phyloP scores from a whole-genome alignment of 2,113 vertebrate species.

The Daubentonia madagascariensis region DNA sequence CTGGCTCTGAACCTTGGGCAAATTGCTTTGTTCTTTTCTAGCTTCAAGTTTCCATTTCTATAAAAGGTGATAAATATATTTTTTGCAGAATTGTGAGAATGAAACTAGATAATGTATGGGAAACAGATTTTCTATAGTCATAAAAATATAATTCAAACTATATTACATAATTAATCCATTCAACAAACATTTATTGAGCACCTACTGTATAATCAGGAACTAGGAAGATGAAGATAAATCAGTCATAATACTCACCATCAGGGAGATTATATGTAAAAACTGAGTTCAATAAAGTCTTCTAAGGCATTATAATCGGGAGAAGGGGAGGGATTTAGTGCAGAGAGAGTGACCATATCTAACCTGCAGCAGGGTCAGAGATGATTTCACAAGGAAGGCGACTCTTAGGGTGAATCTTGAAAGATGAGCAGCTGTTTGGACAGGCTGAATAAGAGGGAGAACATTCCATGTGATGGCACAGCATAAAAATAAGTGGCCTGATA shows the following conservation, averaged over 20 bases:
- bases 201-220: neutral
- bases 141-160: neutral
- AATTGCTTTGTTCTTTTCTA: constrained; percentile 21
- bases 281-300: constrained; percentile 2
- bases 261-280: neutral
- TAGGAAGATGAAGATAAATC: neutral
- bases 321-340: neutral
- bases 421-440: constrained; percentile 10
- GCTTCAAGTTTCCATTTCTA: neutral
- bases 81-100: neutral
- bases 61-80: neutral
- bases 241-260: neutral
- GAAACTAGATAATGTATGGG: neutral
- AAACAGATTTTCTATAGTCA: neutral
- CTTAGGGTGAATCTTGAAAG: constrained; percentile 22
- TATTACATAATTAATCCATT: neutral
- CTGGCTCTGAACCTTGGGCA: neutral
- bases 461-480: neutral
- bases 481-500: neutral
- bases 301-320: neutral
- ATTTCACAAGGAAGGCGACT: constrained; percentile 1
- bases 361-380: neutral
- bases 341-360: neutral
- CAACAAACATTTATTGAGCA: neutral
- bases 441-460: constrained; percentile 18